These are phyloP conservation scores for Eupithecia abbreviata DNA, from an alignment of 2,888 invertebrate species.

Conservation along the genomic window DNA sequence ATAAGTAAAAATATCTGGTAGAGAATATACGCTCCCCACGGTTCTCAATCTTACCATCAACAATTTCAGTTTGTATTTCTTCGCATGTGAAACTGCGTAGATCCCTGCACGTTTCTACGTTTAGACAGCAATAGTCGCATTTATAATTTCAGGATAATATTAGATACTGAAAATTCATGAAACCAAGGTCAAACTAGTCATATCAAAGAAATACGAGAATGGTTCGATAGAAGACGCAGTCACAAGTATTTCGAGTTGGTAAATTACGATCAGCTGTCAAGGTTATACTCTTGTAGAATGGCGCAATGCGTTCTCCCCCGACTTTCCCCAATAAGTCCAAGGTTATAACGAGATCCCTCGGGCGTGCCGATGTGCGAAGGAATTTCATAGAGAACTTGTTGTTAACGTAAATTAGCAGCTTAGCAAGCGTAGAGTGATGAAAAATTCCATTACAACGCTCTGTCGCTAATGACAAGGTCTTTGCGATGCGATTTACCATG, in stretches of 20 bases:
- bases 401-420: constrained; percentile 33
- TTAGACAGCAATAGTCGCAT: not conserved
- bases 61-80: not conserved
- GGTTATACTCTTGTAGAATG: constrained; percentile 52
- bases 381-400: constrained; percentile 31
- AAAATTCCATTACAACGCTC: not conserved
- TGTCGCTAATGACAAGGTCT: not conserved
- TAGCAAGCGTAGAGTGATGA: constrained; percentile 5
- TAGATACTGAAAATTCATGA: not conserved
- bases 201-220: constrained; percentile 14
- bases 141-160: not conserved
- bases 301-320: constrained; percentile 67
- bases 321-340: constrained; percentile 63
- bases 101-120: not conserved
- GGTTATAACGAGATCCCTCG: constrained; percentile 55
- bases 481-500: not conserved
- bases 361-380: constrained; percentile 39
- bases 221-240: constrained; percentile 1
- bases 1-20: not conserved
- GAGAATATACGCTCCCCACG: not conserved
- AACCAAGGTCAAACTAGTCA: constrained; percentile 11
- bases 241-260: constrained; percentile 17
- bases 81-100: constrained; percentile 1
- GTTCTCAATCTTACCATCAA: not conserved
- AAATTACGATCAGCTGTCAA: constrained; percentile 46